A percentile compares a stretch with the other conserved stretches of the same genome.
phyloP scores from a whole-genome alignment of 2,888 invertebrate species.

The Megalurothrips usitatus region DNA sequence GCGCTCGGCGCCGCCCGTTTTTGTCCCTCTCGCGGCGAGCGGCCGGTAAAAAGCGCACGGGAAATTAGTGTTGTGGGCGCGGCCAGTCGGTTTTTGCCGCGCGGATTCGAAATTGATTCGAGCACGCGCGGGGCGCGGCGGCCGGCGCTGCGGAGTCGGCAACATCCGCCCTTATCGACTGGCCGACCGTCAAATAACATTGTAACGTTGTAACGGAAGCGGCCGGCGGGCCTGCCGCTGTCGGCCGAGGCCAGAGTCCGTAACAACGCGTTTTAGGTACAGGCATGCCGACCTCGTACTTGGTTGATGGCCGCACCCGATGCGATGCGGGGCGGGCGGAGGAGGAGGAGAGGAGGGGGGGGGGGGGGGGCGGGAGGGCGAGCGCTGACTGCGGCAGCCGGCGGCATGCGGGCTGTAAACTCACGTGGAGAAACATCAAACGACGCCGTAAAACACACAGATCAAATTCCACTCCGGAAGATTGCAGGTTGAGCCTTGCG shows the following conservation, averaged over 20 bases:
- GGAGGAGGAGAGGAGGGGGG: too few species aligned
- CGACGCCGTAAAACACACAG: not conserved
- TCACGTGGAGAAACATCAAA: conserved; percentile 7
- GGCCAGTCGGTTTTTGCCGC: not conserved
- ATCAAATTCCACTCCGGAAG: conserved; percentile 21
- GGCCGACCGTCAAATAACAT: too few species aligned
- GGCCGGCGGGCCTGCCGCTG: too few species aligned
- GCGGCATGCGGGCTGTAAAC: not conserved
- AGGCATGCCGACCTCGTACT: not conserved
- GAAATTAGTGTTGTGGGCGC: not conserved
- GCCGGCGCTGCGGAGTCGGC: too few species aligned
- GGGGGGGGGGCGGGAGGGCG: too few species aligned
- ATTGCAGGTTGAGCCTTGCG: not conserved
- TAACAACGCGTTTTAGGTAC: too few species aligned
- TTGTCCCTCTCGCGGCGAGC: not conserved
- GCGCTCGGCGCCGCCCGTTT: not conserved
- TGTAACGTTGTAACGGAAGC: too few species aligned
- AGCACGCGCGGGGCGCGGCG: too few species aligned
- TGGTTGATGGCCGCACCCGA: not conserved
- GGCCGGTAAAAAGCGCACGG: not conserved
- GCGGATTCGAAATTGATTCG: not conserved
- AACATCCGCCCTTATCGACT: too few species aligned
- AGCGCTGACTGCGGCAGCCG: too few species aligned
- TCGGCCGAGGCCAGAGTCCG: too few species aligned
- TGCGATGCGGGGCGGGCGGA: not conserved